phyloP scores from a whole-genome alignment of 2,888 invertebrate species.

The Apamea sordens region DNA sequence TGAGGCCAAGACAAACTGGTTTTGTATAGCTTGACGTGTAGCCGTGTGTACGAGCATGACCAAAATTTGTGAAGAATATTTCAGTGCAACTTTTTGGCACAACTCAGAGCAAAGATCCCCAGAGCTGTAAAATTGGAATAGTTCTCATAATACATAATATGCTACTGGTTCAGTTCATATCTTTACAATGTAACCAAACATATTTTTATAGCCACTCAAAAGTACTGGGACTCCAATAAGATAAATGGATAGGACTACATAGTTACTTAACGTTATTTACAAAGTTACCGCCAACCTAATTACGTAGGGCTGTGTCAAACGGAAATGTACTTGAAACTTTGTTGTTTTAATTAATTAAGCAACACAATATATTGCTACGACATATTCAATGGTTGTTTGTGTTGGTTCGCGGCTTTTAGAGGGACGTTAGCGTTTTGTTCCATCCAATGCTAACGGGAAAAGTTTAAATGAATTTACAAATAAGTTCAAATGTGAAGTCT shows the following conservation, averaged over 20 bases:
- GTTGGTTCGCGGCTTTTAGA: slow-evolving; percentile 60
- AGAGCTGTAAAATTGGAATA: not conserved
- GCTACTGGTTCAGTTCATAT: not conserved
- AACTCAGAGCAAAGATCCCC: not conserved
- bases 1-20: no score
- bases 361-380: slow-evolving; percentile 70
- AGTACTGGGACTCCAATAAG: slow-evolving; percentile 28
- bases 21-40: no score
- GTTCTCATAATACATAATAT: not conserved
- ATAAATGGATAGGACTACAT: slow-evolving; percentile 43
- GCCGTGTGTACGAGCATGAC: not conserved
- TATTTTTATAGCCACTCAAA: slow-evolving; percentile 52
- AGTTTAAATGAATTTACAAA: slow-evolving; percentile 64
- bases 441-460: slow-evolving; percentile 60
- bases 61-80: not conserved
- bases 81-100: not conserved
- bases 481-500: slow-evolving; percentile 46
- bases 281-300: slow-evolving; percentile 70
- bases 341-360: slow-evolving; percentile 82
- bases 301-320: slow-evolving; percentile 69
- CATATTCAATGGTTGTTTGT: slow-evolving; percentile 66
- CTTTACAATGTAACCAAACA: slow-evolving; percentile 23
- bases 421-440: slow-evolving; percentile 60
- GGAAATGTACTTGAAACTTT: slow-evolving; percentile 77
- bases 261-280: slow-evolving; percentile 57